Evolutionary conservation across 1,140 invertebrate species (phyloP), one percentile per base, ranked within the genome.

Genomic region (Aphidius ervi): DNA sequence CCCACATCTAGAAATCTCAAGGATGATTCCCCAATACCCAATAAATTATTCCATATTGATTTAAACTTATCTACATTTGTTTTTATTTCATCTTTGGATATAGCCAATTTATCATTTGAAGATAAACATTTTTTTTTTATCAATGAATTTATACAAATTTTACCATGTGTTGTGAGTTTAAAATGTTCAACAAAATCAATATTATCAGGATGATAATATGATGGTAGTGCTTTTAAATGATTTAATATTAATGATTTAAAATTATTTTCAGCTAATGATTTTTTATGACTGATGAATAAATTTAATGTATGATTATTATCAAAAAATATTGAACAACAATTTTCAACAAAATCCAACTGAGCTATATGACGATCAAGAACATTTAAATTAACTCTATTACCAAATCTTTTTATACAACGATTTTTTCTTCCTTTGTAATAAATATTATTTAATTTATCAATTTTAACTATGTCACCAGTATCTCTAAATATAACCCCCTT

Each of bases 391-490:
- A 92, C 68, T 74, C 86, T 86, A 64, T 86, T 82, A 3, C 90
- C 91, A 76, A 87, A 85, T 73, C 88, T 77, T 78, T 93, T 93
- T n/a, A 92, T 78, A 46, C 84, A 73, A 63, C 83, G 80, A 78
- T 90, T 86, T 64, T 74, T 81, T 56, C 91, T 81, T 9, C 86
- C 84, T 66, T 83, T 77, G 65, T 86, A 90, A 67, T 83, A 84
- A n/a, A 90, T 75, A 52, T 73, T 74, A 6, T 81, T 81, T 57
- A 74, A 73, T 64, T 76, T 71, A 41, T 74, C 66, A 16, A 82
- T 73, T 77, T 82, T 59, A 37, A 83, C 88, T 54, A 86, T 60
- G 74, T 92, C 90, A 49, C 89, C 89, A 59, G 88, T 89, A 63
- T 82, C 74, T 67, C 88, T 75, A 75, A 84, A 85, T 61, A 86